phyloP scores from a whole-genome alignment of 2,888 invertebrate genomes.

The Anthophora plumipes region DNA sequence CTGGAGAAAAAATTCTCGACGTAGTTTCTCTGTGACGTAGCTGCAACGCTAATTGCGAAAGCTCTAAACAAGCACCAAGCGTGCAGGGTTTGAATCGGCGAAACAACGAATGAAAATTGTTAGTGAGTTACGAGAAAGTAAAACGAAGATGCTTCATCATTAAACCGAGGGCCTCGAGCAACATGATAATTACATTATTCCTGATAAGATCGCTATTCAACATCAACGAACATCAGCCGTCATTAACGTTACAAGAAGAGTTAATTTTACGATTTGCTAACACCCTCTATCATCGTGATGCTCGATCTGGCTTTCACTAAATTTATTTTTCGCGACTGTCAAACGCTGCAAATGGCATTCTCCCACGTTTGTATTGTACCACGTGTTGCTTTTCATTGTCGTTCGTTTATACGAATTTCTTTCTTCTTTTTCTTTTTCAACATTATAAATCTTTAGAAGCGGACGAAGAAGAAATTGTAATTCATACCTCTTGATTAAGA shows the following conservation, averaged over 20 bases:
- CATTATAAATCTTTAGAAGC: neutral
- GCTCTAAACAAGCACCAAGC: neutral
- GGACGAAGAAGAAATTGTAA: neutral
- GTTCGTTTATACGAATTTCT: neutral
- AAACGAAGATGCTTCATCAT: conserved; percentile 57
- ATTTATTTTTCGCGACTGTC: conserved; percentile 19
- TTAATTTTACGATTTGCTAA: conserved; percentile 71
- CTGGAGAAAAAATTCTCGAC: neutral
- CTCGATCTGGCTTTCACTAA: conserved; percentile 61
- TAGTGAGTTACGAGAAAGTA: conserved; percentile 28
- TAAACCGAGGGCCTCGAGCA: conserved; percentile 61
- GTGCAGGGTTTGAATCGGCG: conserved; percentile 14
- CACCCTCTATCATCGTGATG: conserved; percentile 56
- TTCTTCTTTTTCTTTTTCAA: too few species aligned
- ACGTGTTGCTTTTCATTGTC: neutral
- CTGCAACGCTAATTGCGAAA: conserved; percentile 30
- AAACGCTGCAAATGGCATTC: conserved; percentile 36
- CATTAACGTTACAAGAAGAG: conserved; percentile 57
- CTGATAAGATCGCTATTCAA: conserved; percentile 68
- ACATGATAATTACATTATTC: conserved; percentile 73
- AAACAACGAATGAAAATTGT: conserved; percentile 47
- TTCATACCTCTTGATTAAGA: conserved; percentile 5
- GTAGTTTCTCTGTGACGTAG: neutral
- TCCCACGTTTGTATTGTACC: conserved; percentile 37
- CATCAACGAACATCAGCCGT: conserved; percentile 53